Conservation (phyloP, 2,797 vertebrate species). For the Acipenser transmontanus region DNA sequence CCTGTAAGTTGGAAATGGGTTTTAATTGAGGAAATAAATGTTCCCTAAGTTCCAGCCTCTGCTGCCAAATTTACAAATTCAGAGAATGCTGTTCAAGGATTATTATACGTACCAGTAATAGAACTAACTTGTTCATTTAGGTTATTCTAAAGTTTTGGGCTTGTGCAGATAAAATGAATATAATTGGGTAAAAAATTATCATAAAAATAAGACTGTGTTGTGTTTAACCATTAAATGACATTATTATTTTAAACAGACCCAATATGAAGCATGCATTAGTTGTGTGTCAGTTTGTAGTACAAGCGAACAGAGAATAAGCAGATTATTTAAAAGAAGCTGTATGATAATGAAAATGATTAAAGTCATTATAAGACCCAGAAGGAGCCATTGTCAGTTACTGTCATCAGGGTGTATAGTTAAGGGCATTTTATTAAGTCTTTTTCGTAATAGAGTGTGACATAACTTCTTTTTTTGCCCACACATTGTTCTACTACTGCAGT, state of each 20-base stretch:
- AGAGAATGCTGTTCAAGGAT: conserved; percentile 28
- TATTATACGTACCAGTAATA: conserved; percentile 27
- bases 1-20: conserved; percentile 48
- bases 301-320: background rate
- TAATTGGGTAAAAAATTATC: conserved; percentile 22
- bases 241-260: conserved; percentile 16
- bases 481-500: too few species aligned
- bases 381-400: conserved; percentile 17
- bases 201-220: background rate
- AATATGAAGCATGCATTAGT: conserved; percentile 31
- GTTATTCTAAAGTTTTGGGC: conserved; percentile 8
- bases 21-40: conserved; percentile 38
- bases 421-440: conserved; percentile 4
- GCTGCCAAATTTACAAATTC: conserved; percentile 38
- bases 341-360: background rate
- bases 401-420: conserved; percentile 9
- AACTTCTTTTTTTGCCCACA: too few species aligned
- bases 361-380: background rate
- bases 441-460: background rate
- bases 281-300: conserved; percentile 20
- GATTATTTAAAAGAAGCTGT: background rate
- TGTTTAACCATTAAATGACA: conserved; percentile 22
- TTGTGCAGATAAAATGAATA: conserved; percentile 18
- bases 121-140: conserved; percentile 21
- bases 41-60: conserved; percentile 35